A percentile compares a stretch with the other conserved stretches of the same genome.
Conservation (phyloP, 30 jellyfish, hydroid and myxozoan species). For the Hydractinia symbiolongicarpus region DNA sequence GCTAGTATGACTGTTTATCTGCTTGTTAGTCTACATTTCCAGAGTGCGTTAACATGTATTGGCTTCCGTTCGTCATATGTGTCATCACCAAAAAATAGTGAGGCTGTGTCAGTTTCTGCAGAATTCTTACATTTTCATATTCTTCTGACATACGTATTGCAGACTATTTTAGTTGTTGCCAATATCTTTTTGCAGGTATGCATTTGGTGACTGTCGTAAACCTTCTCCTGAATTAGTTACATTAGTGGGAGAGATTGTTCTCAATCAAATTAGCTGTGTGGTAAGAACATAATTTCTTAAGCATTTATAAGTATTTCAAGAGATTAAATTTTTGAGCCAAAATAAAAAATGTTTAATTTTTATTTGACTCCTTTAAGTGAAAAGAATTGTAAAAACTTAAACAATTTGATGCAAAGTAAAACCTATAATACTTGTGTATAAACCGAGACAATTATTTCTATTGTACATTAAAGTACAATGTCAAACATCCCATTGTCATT, state of each 20-base stretch:
- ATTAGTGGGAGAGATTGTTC: conserved; percentile 73
- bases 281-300: conserved; percentile 17
- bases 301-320: no score
- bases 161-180: background rate
- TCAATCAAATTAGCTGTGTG: conserved; percentile 79
- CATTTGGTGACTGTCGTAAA: conserved; percentile 89
- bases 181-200: conserved; percentile 52
- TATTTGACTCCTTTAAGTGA: no score
- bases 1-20: no score
- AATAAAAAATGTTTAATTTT: no score
- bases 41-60: background rate
- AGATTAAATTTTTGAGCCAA: no score
- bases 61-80: background rate
- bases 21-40: background rate
- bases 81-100: conserved; percentile 14
- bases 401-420: no score
- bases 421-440: no score
- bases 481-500: no score
- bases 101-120: background rate
- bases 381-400: no score
- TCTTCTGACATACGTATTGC: background rate
- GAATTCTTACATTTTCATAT: background rate
- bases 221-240: conserved; percentile 87
- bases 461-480: no score
- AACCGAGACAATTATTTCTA: no score